Evolutionary conservation across 2,888 invertebrate species (phyloP).

Genomic region (Terebella lapidaria): DNA sequence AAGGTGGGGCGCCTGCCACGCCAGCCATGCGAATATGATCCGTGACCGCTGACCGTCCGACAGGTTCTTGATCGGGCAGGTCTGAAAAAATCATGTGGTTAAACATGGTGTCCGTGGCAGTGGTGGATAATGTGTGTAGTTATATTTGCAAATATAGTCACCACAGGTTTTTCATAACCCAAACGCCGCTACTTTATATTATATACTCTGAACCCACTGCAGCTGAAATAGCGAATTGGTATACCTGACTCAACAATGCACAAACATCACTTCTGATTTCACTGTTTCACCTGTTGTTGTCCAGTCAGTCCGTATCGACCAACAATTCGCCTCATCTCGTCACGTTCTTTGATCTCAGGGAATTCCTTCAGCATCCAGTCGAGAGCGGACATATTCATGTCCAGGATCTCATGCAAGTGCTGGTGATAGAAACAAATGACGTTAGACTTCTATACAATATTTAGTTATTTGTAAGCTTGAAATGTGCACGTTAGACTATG

Average conservation of each 20-base stretch:
- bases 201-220: too few species aligned
- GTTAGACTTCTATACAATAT: too few species aligned
- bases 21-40: slow-evolving; percentile 97
- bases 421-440: slow-evolving; percentile 29
- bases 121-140: background rate
- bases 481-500: background rate
- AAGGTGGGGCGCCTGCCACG: slow-evolving; percentile 95
- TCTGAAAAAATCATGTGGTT: slow-evolving; percentile 55
- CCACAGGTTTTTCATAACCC: too few species aligned
- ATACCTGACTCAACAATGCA: too few species aligned
- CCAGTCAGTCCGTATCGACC: slow-evolving; percentile 97
- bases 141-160: too few species aligned
- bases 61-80: slow-evolving; percentile 87
- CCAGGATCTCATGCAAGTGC: slow-evolving; percentile 92
- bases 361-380: slow-evolving; percentile 98
- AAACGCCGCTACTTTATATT: too few species aligned
- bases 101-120: background rate
- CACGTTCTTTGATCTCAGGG: slow-evolving; percentile 93
- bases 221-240: too few species aligned
- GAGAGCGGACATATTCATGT: slow-evolving; percentile 87
- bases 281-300: slow-evolving; percentile 70
- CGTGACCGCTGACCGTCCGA: slow-evolving; percentile 98
- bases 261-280: too few species aligned
- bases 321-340: slow-evolving; percentile 98
- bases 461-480: background rate